Conservation (phyloP, 2,113 vertebrate genomes). For the Choloepus hoffmanni region DNA sequence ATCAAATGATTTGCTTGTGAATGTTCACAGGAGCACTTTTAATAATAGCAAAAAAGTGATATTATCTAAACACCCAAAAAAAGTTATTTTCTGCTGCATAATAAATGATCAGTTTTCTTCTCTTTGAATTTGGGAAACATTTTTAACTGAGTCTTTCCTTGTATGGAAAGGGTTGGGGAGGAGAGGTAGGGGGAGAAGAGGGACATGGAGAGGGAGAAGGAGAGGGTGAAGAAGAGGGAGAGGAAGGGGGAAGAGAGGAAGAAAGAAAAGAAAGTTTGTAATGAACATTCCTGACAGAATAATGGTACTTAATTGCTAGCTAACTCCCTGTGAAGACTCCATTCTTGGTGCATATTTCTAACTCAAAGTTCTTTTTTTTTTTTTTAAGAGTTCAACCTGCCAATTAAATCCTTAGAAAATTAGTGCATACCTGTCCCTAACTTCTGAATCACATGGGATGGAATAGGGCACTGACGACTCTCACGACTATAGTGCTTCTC, state of each 20-base stretch:
- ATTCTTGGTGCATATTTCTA: not conserved
- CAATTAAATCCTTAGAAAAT: slow-evolving; percentile 39
- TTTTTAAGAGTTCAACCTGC: not conserved
- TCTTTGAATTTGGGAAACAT: not conserved
- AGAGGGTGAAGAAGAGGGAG: too few species aligned
- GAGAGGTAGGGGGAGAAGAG: too few species aligned
- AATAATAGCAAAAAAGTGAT: not conserved
- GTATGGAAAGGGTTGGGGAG: not conserved
- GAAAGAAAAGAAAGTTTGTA: not conserved
- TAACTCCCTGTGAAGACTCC: slow-evolving; percentile 1
- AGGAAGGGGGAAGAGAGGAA: not conserved
- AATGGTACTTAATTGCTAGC: not conserved
- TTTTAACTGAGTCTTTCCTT: slow-evolving; percentile 6
- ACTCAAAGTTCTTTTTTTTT: slow-evolving; percentile 8
- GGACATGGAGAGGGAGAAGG: too few species aligned
- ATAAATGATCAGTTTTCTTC: not conserved
- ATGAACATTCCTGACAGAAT: slow-evolving; percentile 20
- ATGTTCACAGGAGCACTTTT: not conserved
- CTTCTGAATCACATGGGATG: slow-evolving; percentile 88
- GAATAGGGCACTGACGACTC: slow-evolving; percentile 92
- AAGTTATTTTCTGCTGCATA: not conserved
- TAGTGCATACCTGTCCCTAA: slow-evolving; percentile 86
- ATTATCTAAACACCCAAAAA: not conserved
- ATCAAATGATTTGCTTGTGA: not conserved
- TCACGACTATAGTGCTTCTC: slow-evolving; percentile 90